A percentile compares a stretch with the other conserved stretches of the same genome.
Conservation (phyloP, 2,113 vertebrate species). For the Anser cygnoides region DNA sequence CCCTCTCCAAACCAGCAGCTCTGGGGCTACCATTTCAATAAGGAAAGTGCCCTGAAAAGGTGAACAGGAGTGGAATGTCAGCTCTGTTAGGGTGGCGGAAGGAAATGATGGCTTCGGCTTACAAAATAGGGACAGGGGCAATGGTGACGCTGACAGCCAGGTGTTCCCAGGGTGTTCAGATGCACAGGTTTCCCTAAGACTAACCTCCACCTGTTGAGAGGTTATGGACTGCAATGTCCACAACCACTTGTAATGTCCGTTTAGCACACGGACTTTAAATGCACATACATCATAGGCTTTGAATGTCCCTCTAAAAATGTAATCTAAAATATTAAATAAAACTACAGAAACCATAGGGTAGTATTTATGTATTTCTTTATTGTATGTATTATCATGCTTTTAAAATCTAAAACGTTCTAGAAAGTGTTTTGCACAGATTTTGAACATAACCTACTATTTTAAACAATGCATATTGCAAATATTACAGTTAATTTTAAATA, state of each 20-base stretch:
- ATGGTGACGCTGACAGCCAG: background rate
- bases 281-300: background rate
- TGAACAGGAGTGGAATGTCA: background rate
- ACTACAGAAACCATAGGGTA: background rate
- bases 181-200: background rate
- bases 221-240: background rate
- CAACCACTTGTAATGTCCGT: background rate
- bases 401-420: background rate
- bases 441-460: background rate
- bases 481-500: background rate
- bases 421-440: background rate
- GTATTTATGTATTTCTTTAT: background rate
- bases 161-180: background rate
- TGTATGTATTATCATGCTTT: background rate
- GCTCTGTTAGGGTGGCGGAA: background rate
- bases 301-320: background rate
- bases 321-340: background rate
- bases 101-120: background rate
- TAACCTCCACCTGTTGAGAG: background rate
- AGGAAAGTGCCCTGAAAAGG: background rate
- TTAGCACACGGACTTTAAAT: background rate
- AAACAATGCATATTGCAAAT: background rate
- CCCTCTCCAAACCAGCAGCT: background rate
- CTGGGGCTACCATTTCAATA: background rate
- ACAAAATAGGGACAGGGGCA: background rate